phyloP scores from a whole-genome alignment of 2,797 vertebrate species.

The Dicrostonyx torquatus region DNA sequence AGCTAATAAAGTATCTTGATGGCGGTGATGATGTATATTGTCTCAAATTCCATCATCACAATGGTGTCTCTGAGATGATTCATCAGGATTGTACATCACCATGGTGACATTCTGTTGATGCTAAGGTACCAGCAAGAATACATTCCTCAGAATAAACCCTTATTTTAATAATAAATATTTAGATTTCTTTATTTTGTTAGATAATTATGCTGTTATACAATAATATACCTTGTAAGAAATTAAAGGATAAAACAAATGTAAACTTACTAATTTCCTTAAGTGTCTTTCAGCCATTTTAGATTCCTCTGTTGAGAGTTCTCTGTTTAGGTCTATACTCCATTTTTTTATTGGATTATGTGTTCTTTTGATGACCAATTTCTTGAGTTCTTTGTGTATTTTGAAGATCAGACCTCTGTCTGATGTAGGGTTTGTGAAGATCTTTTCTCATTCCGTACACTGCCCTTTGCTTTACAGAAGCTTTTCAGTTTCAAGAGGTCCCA shows the following conservation, averaged over 20 bases:
- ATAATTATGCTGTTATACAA: not conserved
- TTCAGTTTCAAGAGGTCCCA: too few species aligned
- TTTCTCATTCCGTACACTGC: too few species aligned
- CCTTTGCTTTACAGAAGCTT: too few species aligned
- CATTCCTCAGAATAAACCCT: slow-evolving; percentile 40
- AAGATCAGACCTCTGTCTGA: too few species aligned
- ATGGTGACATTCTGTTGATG: slow-evolving; percentile 56
- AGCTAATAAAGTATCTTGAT: slow-evolving; percentile 79
- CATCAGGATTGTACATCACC: slow-evolving; percentile 72
- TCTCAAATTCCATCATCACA: slow-evolving; percentile 74
- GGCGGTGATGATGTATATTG: slow-evolving; percentile 74
- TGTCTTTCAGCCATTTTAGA: too few species aligned
- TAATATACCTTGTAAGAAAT: not conserved
- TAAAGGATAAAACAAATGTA: not conserved
- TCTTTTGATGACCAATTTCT: too few species aligned
- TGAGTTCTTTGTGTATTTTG: too few species aligned
- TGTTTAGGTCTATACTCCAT: too few species aligned
- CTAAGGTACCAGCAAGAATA: slow-evolving; percentile 66
- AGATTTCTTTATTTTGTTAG: slow-evolving; percentile 63
- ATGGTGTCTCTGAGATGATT: slow-evolving; percentile 72
- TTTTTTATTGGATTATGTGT: too few species aligned
- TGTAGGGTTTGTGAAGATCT: too few species aligned
- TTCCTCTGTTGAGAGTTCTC: too few species aligned
- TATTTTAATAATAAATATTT: slow-evolving; percentile 76
- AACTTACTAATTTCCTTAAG: not conserved